Evolutionary conservation across 2,113 vertebrate genomes (phyloP), one percentile per base, ranked within the genome.

Genomic region (Etheostoma cragini): DNA sequence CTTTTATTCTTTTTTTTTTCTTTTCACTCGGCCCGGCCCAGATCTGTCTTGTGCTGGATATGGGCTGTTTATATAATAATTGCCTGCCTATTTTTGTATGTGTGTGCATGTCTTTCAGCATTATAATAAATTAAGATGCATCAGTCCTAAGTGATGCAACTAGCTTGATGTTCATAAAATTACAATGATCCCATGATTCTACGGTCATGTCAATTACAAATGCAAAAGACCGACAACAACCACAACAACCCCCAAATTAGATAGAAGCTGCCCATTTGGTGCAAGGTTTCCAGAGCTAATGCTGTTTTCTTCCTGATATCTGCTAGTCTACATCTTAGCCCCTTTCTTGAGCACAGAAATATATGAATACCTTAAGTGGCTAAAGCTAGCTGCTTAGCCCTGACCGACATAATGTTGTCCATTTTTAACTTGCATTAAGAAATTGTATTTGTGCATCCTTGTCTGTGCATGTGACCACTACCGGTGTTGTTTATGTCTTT

Each of bases 51-150:
- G 16, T 60, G 38, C 30, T 72, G 53, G 33, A 74, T 58, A 57
- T 76, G 52, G 49, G 14, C 11, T 78, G 60, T 87, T 88, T 88
- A 83, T 78, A 22, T 87, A 85, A 86, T 80, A 57, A 22, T 61
- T 53, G 30, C 47, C 56, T 80, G 24, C 42, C 56, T 80, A 24
- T 78, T 45, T 69, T n/a, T 86, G 35, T 67, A 46, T 2, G 19
- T 13, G 22, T 63, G 19, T 84, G 46, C 53, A 54, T n/a, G 6
- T 68, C 24, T 76, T 76, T 66, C 11, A 63, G 33, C n/a, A 57
- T 87, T 69, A 58, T 17, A 47, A 58, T 77, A 62, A 80, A 79
- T 75, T 24, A 74, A 69, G 56, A 49, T 81, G 64, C n/a, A 83
- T 79, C 68, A 69, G n/a, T 78, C 24, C 24, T 26, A 16, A 67